Evolutionary conservation across 2,888 invertebrate species (phyloP).

Genomic region (Limenitis arthemis): DNA sequence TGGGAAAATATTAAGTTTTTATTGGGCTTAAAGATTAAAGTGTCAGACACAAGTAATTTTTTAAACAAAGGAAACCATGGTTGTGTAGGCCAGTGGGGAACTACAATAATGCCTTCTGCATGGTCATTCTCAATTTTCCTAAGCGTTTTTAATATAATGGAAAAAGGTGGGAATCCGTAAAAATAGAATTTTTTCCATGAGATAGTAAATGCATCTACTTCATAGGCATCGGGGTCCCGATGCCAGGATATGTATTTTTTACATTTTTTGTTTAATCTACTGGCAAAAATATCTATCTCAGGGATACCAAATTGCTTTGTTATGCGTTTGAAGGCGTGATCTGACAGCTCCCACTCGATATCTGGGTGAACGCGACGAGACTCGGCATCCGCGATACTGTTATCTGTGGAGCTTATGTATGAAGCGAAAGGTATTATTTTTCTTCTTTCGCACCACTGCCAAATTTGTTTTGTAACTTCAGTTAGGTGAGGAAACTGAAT

Average conservation of each 20-base stretch:
- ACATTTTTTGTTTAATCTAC: background rate
- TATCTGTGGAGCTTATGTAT: background rate
- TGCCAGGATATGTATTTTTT: slow-evolving; percentile 1
- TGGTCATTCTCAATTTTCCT: no score
- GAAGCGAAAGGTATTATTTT: background rate
- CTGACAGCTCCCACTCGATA: background rate
- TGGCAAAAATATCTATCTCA: background rate
- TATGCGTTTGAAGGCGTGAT: background rate
- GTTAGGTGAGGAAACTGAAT: no score
- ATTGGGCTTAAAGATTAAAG: no score
- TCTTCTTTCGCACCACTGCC: background rate
- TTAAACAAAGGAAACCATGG: no score
- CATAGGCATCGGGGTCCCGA: background rate
- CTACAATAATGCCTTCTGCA: no score
- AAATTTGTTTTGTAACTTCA: background rate
- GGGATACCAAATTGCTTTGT: background rate
- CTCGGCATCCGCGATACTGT: background rate
- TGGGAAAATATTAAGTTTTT: no score
- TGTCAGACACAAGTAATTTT: no score
- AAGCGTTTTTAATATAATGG: no score
- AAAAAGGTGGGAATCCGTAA: background rate
- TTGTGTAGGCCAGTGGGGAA: no score
- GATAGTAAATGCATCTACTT: background rate
- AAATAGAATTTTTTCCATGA: background rate
- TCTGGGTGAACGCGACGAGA: background rate